Evolutionary conservation across 2,113 vertebrate species (phyloP).

Genomic region (Lucifuga dentata): DNA sequence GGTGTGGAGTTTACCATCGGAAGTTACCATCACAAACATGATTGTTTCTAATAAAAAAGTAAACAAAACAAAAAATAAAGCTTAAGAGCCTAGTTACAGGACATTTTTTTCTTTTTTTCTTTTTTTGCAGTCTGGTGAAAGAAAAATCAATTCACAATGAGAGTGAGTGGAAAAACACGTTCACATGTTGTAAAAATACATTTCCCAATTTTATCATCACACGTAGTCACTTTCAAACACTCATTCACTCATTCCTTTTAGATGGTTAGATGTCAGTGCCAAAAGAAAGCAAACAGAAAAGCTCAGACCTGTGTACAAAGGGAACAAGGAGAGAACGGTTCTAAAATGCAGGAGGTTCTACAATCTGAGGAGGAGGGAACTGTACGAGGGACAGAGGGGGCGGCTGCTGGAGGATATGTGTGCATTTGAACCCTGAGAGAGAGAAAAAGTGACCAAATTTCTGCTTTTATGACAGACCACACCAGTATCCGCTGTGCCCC

Average conservation of each 20-base stretch:
- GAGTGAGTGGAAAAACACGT: conserved; percentile 76
- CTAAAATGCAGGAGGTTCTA: conserved; percentile 61
- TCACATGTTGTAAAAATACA: conserved; percentile 88
- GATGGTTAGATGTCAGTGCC: conserved; percentile 82
- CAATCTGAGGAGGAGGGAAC: conserved; percentile 53
- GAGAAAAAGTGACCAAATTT: conserved; percentile 77
- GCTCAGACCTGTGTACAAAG: conserved; percentile 72
- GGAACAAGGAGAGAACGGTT: conserved; percentile 31
- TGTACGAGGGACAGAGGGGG: conserved; percentile 60
- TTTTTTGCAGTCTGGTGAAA: conserved; percentile 86
- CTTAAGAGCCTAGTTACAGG: conserved; percentile 88
- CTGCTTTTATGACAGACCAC: conserved; percentile 66
- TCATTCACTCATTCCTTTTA: conserved; percentile 79
- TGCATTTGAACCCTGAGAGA: conserved; percentile 87
- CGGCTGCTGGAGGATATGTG: conserved; percentile 80
- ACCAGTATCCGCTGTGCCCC: conserved; percentile 49
- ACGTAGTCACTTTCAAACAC: conserved; percentile 80
- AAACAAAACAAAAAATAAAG: conserved; percentile 86
- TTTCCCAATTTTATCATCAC: conserved; percentile 84
- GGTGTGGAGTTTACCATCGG: conserved; percentile 88
- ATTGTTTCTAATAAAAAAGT: conserved; percentile 90
- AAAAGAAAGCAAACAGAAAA: conserved; percentile 60
- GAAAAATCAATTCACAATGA: conserved; percentile 80
- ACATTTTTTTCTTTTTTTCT: conserved; percentile 64
- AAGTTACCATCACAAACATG: conserved; percentile 90